phyloP scores from a whole-genome alignment of 1,140 invertebrate genomes.

The Drosophila nebulosa region DNA sequence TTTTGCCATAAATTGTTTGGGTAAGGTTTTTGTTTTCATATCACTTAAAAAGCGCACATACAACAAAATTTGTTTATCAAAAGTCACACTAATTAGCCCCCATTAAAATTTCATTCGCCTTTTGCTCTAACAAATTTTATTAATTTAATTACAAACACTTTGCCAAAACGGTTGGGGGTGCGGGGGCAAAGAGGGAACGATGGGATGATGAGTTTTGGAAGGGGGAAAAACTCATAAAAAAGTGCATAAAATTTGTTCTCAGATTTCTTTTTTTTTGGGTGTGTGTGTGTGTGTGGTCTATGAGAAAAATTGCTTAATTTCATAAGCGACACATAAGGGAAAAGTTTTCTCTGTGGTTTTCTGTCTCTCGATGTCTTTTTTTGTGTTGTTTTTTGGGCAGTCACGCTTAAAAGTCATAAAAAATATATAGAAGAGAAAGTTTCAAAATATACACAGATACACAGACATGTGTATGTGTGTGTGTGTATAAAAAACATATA shows the following conservation, averaged over 20 bases:
- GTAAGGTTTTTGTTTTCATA: neutral
- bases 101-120: slow-evolving; percentile 58
- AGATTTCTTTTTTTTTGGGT: slow-evolving; percentile 7
- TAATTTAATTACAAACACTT: slow-evolving; percentile 74
- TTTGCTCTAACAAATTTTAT: slow-evolving; percentile 44
- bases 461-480: neutral
- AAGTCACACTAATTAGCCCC: slow-evolving; percentile 35
- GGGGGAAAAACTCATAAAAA: slow-evolving; percentile 62
- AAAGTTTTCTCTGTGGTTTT: slow-evolving; percentile 49
- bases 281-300: slow-evolving; percentile 36
- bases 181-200: neutral
- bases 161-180: neutral
- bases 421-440: slow-evolving; percentile 54
- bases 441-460: slow-evolving; percentile 11
- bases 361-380: neutral
- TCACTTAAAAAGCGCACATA: slow-evolving; percentile 1
- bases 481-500: neutral
- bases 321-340: slow-evolving; percentile 72
- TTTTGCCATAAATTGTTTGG: neutral
- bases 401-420: slow-evolving; percentile 72
- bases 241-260: slow-evolving; percentile 64
- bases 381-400: neutral
- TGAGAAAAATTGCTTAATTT: slow-evolving; percentile 67
- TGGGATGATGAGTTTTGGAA: neutral
- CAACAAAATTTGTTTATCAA: slow-evolving; percentile 11